Evolutionary conservation across 1,140 invertebrate species (phyloP).

Genomic region (Ceratina australensis): DNA sequence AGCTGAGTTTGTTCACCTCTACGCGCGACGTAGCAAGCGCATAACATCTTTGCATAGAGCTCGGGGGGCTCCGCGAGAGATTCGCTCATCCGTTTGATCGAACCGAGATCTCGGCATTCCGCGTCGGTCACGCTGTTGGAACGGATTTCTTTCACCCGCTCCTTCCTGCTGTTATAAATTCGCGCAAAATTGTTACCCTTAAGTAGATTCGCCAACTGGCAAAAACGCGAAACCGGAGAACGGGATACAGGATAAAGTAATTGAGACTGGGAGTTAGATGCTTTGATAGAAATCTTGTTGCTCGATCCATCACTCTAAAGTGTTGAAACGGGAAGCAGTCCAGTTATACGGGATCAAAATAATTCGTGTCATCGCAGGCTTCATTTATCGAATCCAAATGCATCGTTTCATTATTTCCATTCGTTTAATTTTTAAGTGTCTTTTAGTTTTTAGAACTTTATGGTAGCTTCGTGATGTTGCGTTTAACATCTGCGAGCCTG

Average conservation of each 20-base stretch:
- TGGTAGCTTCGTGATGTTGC: too few species aligned
- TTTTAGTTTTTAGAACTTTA: too few species aligned
- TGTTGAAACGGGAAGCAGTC: too few species aligned
- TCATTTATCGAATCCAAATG: too few species aligned
- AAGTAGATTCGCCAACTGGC: not conserved
- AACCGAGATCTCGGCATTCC: conserved; percentile 46
- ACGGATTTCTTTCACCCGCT: conserved; percentile 12
- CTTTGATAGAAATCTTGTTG: not conserved
- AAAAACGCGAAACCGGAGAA: not conserved
- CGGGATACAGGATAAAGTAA: not conserved
- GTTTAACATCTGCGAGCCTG: too few species aligned
- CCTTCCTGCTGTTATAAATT: conserved; percentile 4
- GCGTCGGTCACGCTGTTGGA: conserved; percentile 31
- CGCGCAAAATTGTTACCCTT: conserved; percentile 1
- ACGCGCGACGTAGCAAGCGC: not conserved
- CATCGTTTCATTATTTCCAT: too few species aligned
- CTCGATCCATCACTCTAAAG: not conserved
- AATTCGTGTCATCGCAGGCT: too few species aligned
- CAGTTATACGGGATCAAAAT: too few species aligned
- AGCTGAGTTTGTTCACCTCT: conserved; percentile 39
- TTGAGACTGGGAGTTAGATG: not conserved
- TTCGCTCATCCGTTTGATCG: conserved; percentile 45
- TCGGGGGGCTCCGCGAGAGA: conserved; percentile 16
- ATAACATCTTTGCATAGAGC: conserved; percentile 37
- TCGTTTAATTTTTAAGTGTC: too few species aligned